These are phyloP conservation scores for Tetranychus cinnabarinus DNA, from an alignment of 1,140 invertebrate species.

Conservation along the genomic window DNA sequence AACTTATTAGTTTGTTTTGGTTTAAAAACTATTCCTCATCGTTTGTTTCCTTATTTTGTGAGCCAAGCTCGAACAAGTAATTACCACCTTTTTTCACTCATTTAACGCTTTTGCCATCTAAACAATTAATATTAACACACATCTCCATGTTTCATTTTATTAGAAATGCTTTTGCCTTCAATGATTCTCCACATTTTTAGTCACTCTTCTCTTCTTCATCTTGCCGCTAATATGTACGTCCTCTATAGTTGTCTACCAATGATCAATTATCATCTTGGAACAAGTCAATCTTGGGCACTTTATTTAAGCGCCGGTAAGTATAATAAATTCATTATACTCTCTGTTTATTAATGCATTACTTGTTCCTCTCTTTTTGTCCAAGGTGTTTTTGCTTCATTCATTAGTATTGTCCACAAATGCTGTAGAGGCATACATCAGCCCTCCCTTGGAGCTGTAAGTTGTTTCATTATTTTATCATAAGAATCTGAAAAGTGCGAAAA, in stretches of 20 bases:
- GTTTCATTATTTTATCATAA: conserved; percentile 5
- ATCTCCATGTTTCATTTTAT: background rate
- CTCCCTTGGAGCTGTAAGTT: conserved; percentile 71
- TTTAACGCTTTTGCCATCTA: too few relatives aligned
- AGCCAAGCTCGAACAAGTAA: background rate
- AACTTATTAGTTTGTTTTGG: background rate
- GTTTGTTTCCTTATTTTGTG: background rate
- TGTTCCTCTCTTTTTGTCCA: conserved; percentile 1
- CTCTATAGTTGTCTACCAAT: conserved; percentile 47
- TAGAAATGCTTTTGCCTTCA: conserved; percentile 26
- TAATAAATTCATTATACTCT: background rate
- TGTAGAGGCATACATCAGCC: conserved; percentile 34
- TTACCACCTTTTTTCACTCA: background rate
- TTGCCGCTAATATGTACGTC: conserved; percentile 85
- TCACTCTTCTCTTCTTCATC: conserved; percentile 61
- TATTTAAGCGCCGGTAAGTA: conserved; percentile 49
- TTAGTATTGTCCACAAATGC: conserved; percentile 57
- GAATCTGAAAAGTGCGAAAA: background rate
- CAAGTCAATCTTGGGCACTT: conserved; percentile 73
- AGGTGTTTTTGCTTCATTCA: conserved; percentile 58
- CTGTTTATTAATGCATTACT: background rate
- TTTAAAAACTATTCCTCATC: background rate
- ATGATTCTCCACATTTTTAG: conserved; percentile 84
- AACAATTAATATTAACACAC: too few relatives aligned
- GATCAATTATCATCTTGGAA: conserved; percentile 48